Percentiles rank a stretch among this genome's conserved stretches.
These are phyloP conservation scores for Neofelis nebulosa DNA, from an alignment of 2,113 vertebrate genomes.

Conservation along the genomic window DNA sequence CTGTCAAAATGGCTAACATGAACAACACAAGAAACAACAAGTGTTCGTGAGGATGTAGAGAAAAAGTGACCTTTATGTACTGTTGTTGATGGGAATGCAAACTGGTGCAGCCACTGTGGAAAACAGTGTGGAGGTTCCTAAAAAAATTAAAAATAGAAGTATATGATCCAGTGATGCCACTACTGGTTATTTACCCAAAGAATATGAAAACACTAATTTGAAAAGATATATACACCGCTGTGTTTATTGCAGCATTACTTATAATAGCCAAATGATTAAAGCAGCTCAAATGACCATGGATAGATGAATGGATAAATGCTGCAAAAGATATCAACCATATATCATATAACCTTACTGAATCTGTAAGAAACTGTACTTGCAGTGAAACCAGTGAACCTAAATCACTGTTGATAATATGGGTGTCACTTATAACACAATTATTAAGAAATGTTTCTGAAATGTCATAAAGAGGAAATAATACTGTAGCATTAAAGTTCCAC, in stretches of 20 bases:
- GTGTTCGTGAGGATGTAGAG: not conserved
- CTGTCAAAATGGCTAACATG: not conserved
- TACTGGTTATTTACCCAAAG: not conserved
- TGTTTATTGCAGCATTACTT: not conserved
- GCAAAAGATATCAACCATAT: not conserved
- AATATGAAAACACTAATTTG: not conserved
- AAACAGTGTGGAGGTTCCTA: not conserved
- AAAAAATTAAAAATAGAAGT: not conserved
- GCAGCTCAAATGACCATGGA: not conserved
- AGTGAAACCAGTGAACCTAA: not conserved
- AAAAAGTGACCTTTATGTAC: not conserved
- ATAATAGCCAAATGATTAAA: not conserved
- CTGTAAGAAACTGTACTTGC: not conserved
- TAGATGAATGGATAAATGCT: not conserved
- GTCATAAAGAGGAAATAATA: not conserved
- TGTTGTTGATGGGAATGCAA: not conserved
- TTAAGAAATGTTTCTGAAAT: conserved; percentile 10
- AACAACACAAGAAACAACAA: not conserved
- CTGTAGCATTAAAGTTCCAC: not conserved
- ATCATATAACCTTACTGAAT: not conserved
- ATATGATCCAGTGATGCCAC: not conserved
- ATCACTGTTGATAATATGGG: not conserved
- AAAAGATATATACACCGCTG: not conserved
- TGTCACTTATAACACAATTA: not conserved
- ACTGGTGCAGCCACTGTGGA: not conserved